A percentile compares a stretch with the other conserved stretches of the same genome.
phyloP scores from a whole-genome alignment of 2,113 vertebrate genomes.

The Phyllostomus hastatus region DNA sequence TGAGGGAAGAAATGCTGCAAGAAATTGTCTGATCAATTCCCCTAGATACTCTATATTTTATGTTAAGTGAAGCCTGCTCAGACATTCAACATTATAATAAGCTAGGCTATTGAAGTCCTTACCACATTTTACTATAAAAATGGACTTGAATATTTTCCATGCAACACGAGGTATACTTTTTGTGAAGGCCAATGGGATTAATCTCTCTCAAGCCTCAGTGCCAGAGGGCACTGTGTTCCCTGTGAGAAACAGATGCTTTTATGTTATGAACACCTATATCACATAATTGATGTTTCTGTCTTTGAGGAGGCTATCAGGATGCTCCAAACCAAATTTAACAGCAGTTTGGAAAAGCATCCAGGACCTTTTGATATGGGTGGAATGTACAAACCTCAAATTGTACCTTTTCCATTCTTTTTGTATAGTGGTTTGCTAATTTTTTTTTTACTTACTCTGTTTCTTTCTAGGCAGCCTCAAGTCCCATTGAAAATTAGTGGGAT shows the following conservation, averaged over 20 bases:
- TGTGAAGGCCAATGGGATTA: neutral
- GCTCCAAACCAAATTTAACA: neutral
- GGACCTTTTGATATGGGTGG: neutral
- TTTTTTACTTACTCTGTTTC: neutral
- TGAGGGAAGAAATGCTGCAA: neutral
- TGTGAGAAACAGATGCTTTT: neutral
- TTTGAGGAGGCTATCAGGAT: neutral
- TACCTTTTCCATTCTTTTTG: neutral
- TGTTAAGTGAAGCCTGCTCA: neutral
- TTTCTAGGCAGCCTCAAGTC: neutral
- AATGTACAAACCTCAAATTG: neutral
- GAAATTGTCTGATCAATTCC: neutral
- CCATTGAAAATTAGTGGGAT: neutral
- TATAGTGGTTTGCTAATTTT: neutral
- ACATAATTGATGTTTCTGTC: neutral
- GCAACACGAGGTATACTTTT: neutral
- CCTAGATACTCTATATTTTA: neutral
- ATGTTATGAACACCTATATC: neutral
- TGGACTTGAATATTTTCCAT: neutral
- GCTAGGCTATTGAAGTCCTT: neutral
- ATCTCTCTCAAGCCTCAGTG: neutral
- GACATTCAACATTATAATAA: neutral
- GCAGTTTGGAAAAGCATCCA: neutral
- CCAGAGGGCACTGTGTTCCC: neutral
- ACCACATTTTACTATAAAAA: neutral